Base-by-base conservation (phyloP, 1,140 invertebrate species). In the Drosophila grimshawi region DNA sequence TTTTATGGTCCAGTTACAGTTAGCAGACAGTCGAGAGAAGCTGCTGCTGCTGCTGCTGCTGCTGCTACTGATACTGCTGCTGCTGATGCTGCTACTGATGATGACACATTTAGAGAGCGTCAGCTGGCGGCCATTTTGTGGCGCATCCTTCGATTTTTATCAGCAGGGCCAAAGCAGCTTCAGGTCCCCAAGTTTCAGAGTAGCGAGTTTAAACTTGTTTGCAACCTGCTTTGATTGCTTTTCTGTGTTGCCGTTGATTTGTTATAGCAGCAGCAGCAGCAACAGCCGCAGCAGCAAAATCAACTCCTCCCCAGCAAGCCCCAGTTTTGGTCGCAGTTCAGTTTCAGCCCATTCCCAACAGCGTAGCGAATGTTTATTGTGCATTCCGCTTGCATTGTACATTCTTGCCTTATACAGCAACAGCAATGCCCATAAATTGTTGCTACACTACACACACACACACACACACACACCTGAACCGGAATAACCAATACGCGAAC, bases 161-260 rank as follows among this genome's bases (percentile, higher is more conserved):
- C 76, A 63, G 57, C 64, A 59, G 59, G 67, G 60, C 52, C 53
- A 35, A 7, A 41, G 63, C 37, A 60, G 56, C 30, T 52, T 64
- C 45, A 60, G 45, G 29, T 30, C 35, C 45, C 27, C 27, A 49
- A 59, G 32, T 51, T 11, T 10, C 6, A 29, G 46, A 33, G 3
- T 5, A 4, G 27, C 8, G 51, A 73, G 62, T 51, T 49, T 3
- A 70, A 76, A 86, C 83, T 89, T 78, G 85, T 88, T 89, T 88
- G 72, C 85, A 89, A 88, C 85, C 85, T 88, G 83, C 85, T 89
- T 81, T 88, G 80, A 80, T 89, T 89, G 83, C 85, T 85, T 88
- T 86, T 82, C 66, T 81, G 68, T 86, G 81, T 80, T 81, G 55
- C 37, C 51, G 68, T 43, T 64, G 68, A 39, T 64, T 66, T 55